Conservation (phyloP, 2,888 invertebrate genomes). For the Drosophila acutilabella region DNA sequence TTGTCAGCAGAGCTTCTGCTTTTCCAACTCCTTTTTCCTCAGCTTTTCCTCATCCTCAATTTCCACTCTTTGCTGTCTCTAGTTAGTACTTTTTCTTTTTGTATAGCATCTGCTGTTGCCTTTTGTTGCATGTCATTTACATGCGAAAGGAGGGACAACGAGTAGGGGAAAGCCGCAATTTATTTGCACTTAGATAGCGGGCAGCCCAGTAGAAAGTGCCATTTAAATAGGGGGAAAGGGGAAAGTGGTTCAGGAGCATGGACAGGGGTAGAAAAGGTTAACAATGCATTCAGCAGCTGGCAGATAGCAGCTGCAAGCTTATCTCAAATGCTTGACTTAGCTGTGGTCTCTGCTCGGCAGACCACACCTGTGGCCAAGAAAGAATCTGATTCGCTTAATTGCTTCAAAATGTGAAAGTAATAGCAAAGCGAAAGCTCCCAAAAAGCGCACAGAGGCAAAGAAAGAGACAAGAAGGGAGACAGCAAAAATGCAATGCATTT, state of each 20-base stretch:
- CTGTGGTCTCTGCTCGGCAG: constrained; percentile 24
- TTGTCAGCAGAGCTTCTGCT: constrained; percentile 67
- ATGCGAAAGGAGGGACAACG: constrained; percentile 24
- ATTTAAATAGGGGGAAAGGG: background rate
- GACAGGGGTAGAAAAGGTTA: constrained; percentile 60
- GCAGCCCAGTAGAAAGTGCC: background rate
- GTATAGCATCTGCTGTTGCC: constrained; percentile 53
- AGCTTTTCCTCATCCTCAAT: background rate
- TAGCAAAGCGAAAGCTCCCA: constrained; percentile 51
- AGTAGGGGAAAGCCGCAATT: constrained; percentile 69
- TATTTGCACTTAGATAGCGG: constrained; percentile 77
- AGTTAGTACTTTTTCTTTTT: constrained; percentile 32
- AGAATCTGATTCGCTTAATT: constrained; percentile 63
- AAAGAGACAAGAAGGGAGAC: background rate
- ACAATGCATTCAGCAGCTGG: constrained; percentile 57
- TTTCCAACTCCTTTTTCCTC: constrained; percentile 1
- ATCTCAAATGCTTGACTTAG: constrained; percentile 43
- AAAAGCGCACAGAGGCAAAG: constrained; percentile 4
- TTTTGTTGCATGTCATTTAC: constrained; percentile 78
- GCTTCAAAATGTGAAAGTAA: constrained; percentile 76
- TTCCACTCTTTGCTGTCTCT: constrained; percentile 16
- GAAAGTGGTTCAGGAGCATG: background rate
- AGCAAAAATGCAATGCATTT: constrained; percentile 48
- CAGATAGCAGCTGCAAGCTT: constrained; percentile 51
- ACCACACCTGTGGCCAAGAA: constrained; percentile 66